phyloP scores from a whole-genome alignment of 2,797 vertebrate genomes.

The Oophaga sylvatica region DNA sequence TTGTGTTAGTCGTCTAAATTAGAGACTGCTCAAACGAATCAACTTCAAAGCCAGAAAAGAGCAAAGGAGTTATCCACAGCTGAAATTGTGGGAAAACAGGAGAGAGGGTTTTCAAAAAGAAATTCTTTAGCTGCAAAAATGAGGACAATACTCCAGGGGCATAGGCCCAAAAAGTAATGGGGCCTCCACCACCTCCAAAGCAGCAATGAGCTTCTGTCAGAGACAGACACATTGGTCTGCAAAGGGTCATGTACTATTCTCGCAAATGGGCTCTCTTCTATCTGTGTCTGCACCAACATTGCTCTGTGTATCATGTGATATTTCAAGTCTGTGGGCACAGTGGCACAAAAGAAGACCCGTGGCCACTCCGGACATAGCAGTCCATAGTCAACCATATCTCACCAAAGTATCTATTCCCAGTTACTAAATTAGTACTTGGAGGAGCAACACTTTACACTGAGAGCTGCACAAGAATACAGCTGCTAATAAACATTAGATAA shows the following conservation, averaged over 20 bases:
- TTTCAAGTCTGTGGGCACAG: neutral
- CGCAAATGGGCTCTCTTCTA: too few relatives aligned
- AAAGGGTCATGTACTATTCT: too few relatives aligned
- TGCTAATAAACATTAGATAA: neutral
- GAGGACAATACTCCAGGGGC: too few relatives aligned
- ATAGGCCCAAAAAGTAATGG: too few relatives aligned
- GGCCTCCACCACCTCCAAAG: too few relatives aligned
- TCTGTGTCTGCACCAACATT: too few relatives aligned
- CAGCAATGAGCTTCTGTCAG: too few relatives aligned
- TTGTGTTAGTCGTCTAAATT: conserved; percentile 39
- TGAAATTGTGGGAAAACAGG: conserved; percentile 41
- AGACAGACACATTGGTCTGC: too few relatives aligned
- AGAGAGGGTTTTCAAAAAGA: conserved; percentile 21
- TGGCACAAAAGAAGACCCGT: neutral
- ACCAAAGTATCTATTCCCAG: neutral
- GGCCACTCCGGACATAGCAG: too few relatives aligned
- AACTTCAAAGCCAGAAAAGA: conserved; percentile 44
- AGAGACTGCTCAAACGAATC: conserved; percentile 9
- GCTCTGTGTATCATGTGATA: neutral
- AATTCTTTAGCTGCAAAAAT: neutral
- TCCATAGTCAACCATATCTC: neutral
- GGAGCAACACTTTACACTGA: too few relatives aligned
- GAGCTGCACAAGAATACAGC: neutral
- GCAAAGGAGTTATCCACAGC: neutral
- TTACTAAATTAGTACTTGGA: neutral